Evolutionary conservation across 2,888 invertebrate genomes (phyloP).

Genomic region (Eurytoma adleriae): DNA sequence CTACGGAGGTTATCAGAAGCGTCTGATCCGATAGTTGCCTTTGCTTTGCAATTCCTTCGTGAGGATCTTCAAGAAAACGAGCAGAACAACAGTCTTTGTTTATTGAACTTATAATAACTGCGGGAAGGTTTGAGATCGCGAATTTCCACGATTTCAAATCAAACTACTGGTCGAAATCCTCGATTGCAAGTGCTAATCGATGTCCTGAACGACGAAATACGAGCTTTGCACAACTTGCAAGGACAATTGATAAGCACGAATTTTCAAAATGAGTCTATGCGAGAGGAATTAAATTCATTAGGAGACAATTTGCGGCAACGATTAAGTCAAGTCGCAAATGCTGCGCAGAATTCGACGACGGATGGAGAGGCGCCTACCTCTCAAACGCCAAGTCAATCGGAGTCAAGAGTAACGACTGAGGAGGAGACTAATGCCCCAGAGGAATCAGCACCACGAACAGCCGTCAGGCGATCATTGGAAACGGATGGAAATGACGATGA

Average conservation of each 20-base stretch:
- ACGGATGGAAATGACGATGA: conserved; percentile 58
- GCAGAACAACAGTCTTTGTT: conserved; percentile 59
- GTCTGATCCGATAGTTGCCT: conserved; percentile 53
- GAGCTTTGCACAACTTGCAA: conserved; percentile 61
- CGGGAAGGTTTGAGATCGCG: conserved; percentile 59
- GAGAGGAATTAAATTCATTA: conserved; percentile 49
- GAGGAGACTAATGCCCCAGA: background rate
- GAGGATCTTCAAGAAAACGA: conserved; percentile 59
- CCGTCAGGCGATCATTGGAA: conserved; percentile 45
- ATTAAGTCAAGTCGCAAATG: background rate
- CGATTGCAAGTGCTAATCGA: conserved; percentile 56
- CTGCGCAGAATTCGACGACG: background rate
- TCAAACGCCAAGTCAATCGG: background rate
- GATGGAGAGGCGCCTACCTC: background rate
- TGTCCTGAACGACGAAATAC: conserved; percentile 60
- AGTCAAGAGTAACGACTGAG: background rate
- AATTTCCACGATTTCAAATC: conserved; percentile 51
- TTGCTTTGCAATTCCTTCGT: conserved; percentile 54
- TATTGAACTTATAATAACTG: conserved; percentile 59
- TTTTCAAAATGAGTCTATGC: conserved; percentile 58
- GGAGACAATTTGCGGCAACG: conserved; percentile 10
- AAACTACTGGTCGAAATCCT: conserved; percentile 44
- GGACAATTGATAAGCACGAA: conserved; percentile 60
- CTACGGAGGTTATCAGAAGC: conserved; percentile 57
- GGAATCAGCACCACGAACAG: conserved; percentile 3